These are phyloP conservation scores for Podarcis siculus DNA, from an alignment of 2,797 vertebrate species.

Conservation along the genomic window DNA sequence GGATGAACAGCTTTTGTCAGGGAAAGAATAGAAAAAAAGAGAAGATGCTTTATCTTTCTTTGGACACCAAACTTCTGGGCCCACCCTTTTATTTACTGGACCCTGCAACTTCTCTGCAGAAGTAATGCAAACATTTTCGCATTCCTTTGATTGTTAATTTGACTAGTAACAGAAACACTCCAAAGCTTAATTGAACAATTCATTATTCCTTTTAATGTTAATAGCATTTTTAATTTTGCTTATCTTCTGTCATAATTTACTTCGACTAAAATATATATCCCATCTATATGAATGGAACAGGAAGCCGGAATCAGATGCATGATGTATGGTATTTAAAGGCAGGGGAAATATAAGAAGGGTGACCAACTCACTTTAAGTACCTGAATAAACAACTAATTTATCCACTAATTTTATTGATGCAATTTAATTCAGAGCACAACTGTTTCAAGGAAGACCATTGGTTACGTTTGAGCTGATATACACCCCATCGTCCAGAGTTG, in stretches of 20 bases:
- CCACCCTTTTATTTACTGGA: neutral
- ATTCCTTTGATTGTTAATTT: slow-evolving; percentile 10
- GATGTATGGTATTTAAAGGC: neutral
- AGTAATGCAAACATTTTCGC: neutral
- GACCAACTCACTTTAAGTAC: neutral
- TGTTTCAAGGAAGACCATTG: neutral
- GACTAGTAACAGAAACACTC: slow-evolving; percentile 48
- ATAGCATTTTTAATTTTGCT: slow-evolving; percentile 66
- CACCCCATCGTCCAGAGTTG: neutral
- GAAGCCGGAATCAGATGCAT: neutral
- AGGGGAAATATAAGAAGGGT: neutral
- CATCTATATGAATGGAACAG: slow-evolving; percentile 18
- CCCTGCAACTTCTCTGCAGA: fast-evolving
- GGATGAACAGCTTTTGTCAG: neutral
- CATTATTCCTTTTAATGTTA: slow-evolving; percentile 63
- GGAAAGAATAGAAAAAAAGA: neutral
- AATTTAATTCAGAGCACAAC: neutral
- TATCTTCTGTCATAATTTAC: slow-evolving; percentile 63
- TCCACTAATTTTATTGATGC: neutral
- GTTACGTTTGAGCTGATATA: neutral
- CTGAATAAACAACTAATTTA: neutral
- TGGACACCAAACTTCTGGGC: neutral
- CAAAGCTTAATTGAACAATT: slow-evolving; percentile 66
- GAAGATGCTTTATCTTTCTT: neutral
- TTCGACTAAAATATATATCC: slow-evolving; percentile 55